A percentile compares a stretch with the other conserved stretches of the same genome.
These are phyloP conservation scores for Ceratothoa steindachneri DNA, from an alignment of 2,888 invertebrate species.

Conservation along the genomic window DNA sequence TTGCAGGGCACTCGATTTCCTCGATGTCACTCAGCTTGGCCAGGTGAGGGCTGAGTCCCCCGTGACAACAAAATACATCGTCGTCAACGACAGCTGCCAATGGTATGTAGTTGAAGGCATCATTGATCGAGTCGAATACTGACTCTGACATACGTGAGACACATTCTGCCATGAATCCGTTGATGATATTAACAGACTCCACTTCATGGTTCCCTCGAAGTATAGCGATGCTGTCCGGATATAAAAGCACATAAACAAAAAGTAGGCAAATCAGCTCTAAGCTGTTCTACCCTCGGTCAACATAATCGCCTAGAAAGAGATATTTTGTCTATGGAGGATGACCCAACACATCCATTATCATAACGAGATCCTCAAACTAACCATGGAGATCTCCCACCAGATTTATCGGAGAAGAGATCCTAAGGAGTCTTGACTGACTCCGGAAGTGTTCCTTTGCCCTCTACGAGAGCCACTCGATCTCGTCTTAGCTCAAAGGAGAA, in stretches of 20 bases:
- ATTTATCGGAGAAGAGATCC: background rate
- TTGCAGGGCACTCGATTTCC: background rate
- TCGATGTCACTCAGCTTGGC: background rate
- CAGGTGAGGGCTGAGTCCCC: conserved; percentile 15
- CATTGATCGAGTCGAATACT: conserved; percentile 8
- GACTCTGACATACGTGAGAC: conserved; percentile 11
- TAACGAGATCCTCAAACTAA: conserved; percentile 16
- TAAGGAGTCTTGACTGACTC: background rate
- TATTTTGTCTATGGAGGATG: conserved; percentile 15
- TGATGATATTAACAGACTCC: background rate
- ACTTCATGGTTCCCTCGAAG: conserved; percentile 20
- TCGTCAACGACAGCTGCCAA: conserved; percentile 20
- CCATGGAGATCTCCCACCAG: conserved; percentile 19
- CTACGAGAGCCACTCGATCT: conserved; percentile 7
- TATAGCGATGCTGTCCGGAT: background rate
- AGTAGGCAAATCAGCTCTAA: conserved; percentile 10
- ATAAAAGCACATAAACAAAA: conserved; percentile 5
- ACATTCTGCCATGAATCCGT: conserved; percentile 16
- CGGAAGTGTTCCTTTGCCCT: conserved; percentile 1
- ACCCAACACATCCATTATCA: conserved; percentile 18
- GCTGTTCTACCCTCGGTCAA: conserved; percentile 18
- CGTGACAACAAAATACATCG: conserved; percentile 20
- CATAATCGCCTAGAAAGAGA: conserved; percentile 18
- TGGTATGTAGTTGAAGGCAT: conserved; percentile 14
- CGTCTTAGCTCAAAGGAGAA: background rate